A percentile compares a stretch with the other conserved stretches of the same genome.
phyloP scores from a whole-genome alignment of 2,888 invertebrate genomes.

The Itoplectis maculator region DNA sequence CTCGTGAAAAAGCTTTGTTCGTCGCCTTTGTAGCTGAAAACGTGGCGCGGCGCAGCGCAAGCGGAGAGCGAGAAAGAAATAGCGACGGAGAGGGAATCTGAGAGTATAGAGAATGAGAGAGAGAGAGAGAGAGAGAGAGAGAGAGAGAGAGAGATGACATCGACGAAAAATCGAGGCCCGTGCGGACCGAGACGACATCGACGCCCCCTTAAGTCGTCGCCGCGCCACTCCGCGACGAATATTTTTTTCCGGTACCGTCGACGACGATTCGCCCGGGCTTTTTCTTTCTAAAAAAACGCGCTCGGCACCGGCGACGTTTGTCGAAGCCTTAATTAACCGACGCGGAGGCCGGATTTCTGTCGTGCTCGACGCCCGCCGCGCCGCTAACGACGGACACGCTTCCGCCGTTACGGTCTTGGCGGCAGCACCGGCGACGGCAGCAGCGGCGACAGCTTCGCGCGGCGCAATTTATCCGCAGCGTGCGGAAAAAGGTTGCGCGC shows the following conservation, averaged over 20 bases:
- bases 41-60: not conserved
- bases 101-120: not conserved
- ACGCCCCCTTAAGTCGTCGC: constrained; percentile 4
- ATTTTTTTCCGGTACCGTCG: constrained; percentile 6
- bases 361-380: constrained; percentile 7
- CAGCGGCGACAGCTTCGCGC: too few species aligned
- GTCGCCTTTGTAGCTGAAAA: constrained; percentile 27
- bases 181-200: not conserved
- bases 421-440: constrained; percentile 30
- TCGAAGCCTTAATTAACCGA: constrained; percentile 61
- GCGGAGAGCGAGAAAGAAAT: not conserved
- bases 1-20: constrained; percentile 26
- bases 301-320: not conserved
- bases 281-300: constrained; percentile 36
- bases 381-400: constrained; percentile 47
- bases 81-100: not conserved
- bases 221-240: constrained; percentile 19
- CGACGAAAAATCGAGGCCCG: not conserved
- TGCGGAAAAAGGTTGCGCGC: constrained; percentile 20
- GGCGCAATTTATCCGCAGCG: constrained; percentile 46
- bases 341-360: constrained; percentile 43
- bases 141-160: too few species aligned
- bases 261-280: constrained; percentile 17
- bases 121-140: not conserved
- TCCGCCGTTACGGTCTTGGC: constrained; percentile 22